These are phyloP conservation scores for Brenthis daphne DNA, from an alignment of 2,888 invertebrate genomes.

Conservation along the genomic window DNA sequence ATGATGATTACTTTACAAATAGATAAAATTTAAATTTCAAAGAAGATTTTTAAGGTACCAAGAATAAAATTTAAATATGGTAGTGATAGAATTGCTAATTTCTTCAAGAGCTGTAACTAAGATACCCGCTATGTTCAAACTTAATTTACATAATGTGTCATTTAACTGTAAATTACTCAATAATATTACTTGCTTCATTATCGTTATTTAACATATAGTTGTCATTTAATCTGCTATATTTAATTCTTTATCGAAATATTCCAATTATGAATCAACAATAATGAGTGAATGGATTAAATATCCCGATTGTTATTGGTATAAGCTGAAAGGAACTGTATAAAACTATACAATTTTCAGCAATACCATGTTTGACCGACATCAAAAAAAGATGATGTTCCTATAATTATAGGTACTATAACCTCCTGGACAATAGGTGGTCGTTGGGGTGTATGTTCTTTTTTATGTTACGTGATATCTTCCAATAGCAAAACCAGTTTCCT, in stretches of 20 bases:
- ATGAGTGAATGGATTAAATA: neutral
- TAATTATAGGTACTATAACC: no score
- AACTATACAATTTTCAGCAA: no score
- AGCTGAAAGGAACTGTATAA: no score
- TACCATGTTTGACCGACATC: no score
- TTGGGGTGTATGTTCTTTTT: no score
- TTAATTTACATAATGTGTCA: conserved; percentile 27
- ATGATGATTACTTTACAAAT: conserved; percentile 7
- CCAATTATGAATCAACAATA: conserved; percentile 15
- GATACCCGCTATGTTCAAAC: conserved; percentile 26
- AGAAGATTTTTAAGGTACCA: conserved; percentile 13
- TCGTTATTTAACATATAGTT: conserved; percentile 18
- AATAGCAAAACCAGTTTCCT: no score
- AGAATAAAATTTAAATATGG: conserved; percentile 30
- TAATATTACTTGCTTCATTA: conserved; percentile 19
- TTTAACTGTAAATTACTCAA: conserved; percentile 8
- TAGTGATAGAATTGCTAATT: conserved; percentile 35
- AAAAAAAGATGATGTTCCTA: no score
- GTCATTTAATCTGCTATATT: neutral
- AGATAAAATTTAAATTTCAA: conserved; percentile 13
- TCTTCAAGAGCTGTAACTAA: conserved; percentile 27
- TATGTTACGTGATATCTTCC: no score
- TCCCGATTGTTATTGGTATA: no score
- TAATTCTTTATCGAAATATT: conserved; percentile 7
- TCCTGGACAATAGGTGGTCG: no score